Evolutionary conservation across 2,113 vertebrate genomes (phyloP).

Genomic region (Proterorhinus semilunaris): DNA sequence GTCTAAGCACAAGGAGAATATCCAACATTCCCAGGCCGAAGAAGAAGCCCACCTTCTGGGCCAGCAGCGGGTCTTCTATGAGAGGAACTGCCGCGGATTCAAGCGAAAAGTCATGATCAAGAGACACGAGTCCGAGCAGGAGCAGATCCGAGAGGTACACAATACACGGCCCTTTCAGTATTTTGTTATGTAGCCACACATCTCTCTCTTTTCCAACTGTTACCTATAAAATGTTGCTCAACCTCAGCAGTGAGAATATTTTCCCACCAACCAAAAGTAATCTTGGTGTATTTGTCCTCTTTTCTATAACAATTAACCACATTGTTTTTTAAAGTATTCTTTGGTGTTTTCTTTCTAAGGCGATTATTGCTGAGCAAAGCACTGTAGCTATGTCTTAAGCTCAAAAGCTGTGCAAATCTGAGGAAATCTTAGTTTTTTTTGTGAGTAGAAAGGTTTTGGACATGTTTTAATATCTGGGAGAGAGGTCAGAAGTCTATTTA

Average conservation of each 20-base stretch:
- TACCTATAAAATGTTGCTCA: background rate
- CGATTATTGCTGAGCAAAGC: constrained; percentile 57
- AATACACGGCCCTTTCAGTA: background rate
- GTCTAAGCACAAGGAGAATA: constrained; percentile 99
- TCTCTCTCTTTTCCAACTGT: background rate
- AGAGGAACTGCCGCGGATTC: constrained; percentile 93
- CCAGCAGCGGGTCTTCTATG: constrained; percentile 94
- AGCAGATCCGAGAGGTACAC: constrained; percentile 93
- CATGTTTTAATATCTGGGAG: background rate
- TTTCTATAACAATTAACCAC: constrained; percentile 17
- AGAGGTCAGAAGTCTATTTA: background rate
- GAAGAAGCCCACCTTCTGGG: constrained; percentile 95
- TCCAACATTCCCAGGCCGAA: constrained; percentile 98
- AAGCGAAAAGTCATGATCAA: constrained; percentile 92
- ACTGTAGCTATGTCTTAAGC: constrained; percentile 64
- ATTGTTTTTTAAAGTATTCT: constrained; percentile 38
- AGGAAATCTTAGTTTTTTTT: constrained; percentile 1
- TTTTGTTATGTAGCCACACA: background rate
- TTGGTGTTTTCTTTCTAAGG: constrained; percentile 43
- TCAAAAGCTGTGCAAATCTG: constrained; percentile 56
- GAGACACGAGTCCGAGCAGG: constrained; percentile 94
- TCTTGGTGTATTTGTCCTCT: background rate
- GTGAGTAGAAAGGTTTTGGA: constrained; percentile 21
- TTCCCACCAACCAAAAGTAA: constrained; percentile 9
- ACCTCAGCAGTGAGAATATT: constrained; percentile 5